Evolutionary conservation across 2,113 vertebrate species (phyloP).

Genomic region (Cynopterus brachyotis): DNA sequence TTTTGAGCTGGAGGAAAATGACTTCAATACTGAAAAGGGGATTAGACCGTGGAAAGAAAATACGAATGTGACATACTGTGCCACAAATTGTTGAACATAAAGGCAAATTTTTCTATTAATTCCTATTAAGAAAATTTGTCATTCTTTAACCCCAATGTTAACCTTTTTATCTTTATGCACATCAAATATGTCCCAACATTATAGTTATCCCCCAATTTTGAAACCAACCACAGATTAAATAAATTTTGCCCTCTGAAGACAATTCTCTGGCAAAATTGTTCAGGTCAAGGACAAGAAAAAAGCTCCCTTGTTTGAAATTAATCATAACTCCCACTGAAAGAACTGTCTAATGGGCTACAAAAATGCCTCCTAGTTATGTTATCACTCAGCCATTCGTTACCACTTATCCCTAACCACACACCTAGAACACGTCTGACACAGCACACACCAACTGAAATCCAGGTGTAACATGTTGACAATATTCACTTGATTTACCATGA

Average conservation of each 20-base stretch:
- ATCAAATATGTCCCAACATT: background rate
- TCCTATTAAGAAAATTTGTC: background rate
- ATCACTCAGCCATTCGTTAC: background rate
- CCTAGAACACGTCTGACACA: background rate
- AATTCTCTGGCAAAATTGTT: background rate
- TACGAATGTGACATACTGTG: background rate
- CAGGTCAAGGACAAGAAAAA: background rate
- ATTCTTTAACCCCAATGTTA: background rate
- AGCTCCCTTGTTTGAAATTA: background rate
- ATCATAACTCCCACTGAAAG: background rate
- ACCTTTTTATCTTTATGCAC: background rate
- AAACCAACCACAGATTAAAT: background rate
- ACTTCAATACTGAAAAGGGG: background rate
- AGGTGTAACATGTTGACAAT: background rate
- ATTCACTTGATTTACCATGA: background rate
- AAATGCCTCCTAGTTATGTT: background rate
- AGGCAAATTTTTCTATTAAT: background rate
- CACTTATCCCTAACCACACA: background rate
- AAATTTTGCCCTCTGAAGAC: background rate
- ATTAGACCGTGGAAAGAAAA: background rate
- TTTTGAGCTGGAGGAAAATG: background rate
- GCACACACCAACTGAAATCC: background rate
- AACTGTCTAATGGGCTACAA: background rate
- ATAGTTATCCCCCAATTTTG: background rate
- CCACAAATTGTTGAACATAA: background rate